A percentile compares a stretch with the other conserved stretches of the same genome.
These are phyloP conservation scores for Hippocampus abdominalis DNA, from an alignment of 2,113 vertebrate species.

Conservation along the genomic window DNA sequence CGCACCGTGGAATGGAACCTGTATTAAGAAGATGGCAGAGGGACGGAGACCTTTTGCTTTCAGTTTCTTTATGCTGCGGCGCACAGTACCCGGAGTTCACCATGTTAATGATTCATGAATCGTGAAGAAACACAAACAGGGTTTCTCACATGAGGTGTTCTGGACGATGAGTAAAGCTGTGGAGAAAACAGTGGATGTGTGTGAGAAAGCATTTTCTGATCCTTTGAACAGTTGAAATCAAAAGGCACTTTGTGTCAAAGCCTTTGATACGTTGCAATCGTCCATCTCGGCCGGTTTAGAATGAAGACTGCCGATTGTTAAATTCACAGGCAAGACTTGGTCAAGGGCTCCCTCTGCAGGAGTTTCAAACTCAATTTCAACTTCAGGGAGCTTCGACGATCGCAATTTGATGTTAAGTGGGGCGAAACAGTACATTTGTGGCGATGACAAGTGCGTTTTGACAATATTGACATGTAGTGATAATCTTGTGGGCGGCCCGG, in stretches of 20 bases:
- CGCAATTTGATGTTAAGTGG: too few species aligned
- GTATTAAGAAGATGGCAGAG: background rate
- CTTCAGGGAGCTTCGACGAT: too few species aligned
- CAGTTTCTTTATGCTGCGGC: background rate
- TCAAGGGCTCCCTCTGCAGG: background rate
- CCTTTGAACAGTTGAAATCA: slow-evolving; percentile 29
- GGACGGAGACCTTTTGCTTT: background rate
- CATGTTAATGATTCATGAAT: slow-evolving; percentile 44
- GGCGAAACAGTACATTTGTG: too few species aligned
- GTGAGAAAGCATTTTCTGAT: slow-evolving; percentile 2
- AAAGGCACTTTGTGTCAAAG: slow-evolving; percentile 26
- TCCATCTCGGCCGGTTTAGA: background rate
- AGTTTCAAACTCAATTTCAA: background rate
- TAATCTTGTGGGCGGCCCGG: too few species aligned
- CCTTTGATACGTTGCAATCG: slow-evolving; percentile 34
- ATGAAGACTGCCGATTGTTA: background rate
- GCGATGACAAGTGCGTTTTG: too few species aligned
- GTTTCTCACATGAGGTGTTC: slow-evolving; percentile 1
- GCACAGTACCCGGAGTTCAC: background rate
- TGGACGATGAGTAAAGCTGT: slow-evolving; percentile 8
- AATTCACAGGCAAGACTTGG: background rate
- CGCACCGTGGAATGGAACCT: slow-evolving; percentile 4
- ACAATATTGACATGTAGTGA: too few species aligned
- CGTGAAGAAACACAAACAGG: background rate
- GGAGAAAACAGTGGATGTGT: background rate